Evolutionary conservation across 2,888 invertebrate genomes (phyloP).

Genomic region (Cephus runcator): DNA sequence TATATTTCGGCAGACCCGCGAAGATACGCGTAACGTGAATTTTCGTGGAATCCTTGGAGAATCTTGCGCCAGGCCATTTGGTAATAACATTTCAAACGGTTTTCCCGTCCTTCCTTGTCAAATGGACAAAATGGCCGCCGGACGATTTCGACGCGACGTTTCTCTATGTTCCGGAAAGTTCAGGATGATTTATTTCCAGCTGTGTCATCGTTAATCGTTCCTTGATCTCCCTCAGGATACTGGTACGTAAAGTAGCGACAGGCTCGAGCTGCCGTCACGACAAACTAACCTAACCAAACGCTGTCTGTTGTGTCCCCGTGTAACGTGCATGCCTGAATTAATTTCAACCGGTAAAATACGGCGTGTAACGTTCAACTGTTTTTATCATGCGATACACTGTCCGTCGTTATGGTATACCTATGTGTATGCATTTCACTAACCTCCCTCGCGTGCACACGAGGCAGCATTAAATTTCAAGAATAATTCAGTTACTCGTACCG

Average conservation of each 20-base stretch:
- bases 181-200: conserved; percentile 1
- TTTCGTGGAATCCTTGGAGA: background rate
- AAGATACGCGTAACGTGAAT: background rate
- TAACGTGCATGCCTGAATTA: background rate
- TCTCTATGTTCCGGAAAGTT: background rate
- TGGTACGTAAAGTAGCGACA: background rate
- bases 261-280: background rate
- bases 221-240: background rate
- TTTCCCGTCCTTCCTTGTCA: background rate
- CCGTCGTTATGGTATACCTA: background rate
- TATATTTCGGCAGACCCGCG: background rate
- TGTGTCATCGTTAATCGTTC: conserved; percentile 3
- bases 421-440: background rate
- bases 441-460: background rate
- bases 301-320: background rate
- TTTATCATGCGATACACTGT: background rate
- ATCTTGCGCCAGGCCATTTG: background rate
- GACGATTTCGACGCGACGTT: background rate
- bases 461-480: background rate
- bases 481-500: background rate
- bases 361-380: background rate
- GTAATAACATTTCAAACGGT: background rate
- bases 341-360: background rate
- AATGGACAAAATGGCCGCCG: background rate
- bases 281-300: background rate